A percentile compares a stretch with the other conserved stretches of the same genome.
phyloP scores from a whole-genome alignment of 2,113 vertebrate species.

The Lucifuga dentata region DNA sequence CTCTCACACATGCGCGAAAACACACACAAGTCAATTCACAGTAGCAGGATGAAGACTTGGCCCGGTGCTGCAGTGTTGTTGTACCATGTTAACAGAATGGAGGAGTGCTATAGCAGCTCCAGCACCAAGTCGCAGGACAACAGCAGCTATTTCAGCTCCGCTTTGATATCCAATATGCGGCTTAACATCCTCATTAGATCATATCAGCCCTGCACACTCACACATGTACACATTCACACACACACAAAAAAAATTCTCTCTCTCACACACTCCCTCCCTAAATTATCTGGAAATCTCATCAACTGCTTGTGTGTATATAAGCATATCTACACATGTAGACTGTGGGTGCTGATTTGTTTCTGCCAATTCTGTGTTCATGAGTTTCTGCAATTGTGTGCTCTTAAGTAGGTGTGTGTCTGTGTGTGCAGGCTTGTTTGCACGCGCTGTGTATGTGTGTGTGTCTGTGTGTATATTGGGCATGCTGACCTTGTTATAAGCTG shows the following conservation, averaged over 20 bases:
- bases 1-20: background rate
- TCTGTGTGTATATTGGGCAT: slow-evolving; percentile 21
- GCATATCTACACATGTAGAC: too few species aligned
- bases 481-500: slow-evolving; percentile 80
- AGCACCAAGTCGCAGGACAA: slow-evolving; percentile 61
- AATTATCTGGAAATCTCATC: slow-evolving; percentile 58
- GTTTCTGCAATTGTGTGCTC: too few species aligned
- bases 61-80: slow-evolving; percentile 54
- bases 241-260: slow-evolving; percentile 55
- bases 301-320: slow-evolving; percentile 47
- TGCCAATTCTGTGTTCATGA: slow-evolving; percentile 28
- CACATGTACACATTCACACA: slow-evolving; percentile 18
- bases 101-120: slow-evolving; percentile 51
- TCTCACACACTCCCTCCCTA: slow-evolving; percentile 27
- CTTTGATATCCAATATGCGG: slow-evolving; percentile 73
- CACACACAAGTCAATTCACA: slow-evolving; percentile 28
- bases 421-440: slow-evolving; percentile 8
- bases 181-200: slow-evolving; percentile 75
- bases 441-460: slow-evolving; percentile 13
- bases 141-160: slow-evolving; percentile 60
- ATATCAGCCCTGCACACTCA: slow-evolving; percentile 31
- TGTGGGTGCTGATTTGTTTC: slow-evolving; percentile 1
- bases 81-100: slow-evolving; percentile 58
- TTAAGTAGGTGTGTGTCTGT: slow-evolving; percentile 24
- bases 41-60: slow-evolving; percentile 46